A percentile compares a stretch with the other conserved stretches of the same genome.
Evolutionary conservation across 2,113 vertebrate species (phyloP).

Genomic region (Sorex araneus): DNA sequence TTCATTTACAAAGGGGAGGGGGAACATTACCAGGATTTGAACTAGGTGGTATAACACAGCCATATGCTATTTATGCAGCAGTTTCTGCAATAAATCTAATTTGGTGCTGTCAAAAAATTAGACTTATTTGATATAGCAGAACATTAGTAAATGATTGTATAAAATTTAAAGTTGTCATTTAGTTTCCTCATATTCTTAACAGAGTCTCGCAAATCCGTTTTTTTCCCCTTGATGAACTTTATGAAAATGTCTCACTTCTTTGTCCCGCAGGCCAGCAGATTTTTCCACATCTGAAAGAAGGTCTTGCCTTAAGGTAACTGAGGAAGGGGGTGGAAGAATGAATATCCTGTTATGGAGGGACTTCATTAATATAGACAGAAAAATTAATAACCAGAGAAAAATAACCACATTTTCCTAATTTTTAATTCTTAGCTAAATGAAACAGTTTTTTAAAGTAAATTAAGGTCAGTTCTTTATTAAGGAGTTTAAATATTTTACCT

Average conservation of each 20-base stretch:
- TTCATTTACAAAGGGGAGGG: conserved; percentile 85
- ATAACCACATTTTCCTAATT: conserved; percentile 57
- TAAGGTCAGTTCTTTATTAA: conserved; percentile 85
- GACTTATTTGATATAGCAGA: conserved; percentile 91
- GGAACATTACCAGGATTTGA: conserved; percentile 88
- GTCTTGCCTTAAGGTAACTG: conserved; percentile 83
- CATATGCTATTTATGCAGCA: conserved; percentile 93
- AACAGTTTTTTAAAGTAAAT: conserved; percentile 86
- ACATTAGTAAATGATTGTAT: conserved; percentile 90
- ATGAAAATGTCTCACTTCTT: conserved; percentile 86
- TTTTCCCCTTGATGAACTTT: conserved; percentile 74
- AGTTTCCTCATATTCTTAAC: conserved; percentile 84
- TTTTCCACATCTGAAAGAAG: conserved; percentile 82
- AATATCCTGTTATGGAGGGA: conserved; percentile 81
- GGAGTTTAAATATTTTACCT: conserved; percentile 88
- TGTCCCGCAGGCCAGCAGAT: conserved; percentile 87
- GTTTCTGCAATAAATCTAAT: conserved; percentile 92
- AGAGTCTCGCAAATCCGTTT: conserved; percentile 79
- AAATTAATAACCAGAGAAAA: conserved; percentile 70
- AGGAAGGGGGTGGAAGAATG: conserved; percentile 76
- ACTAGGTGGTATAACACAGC: conserved; percentile 91
- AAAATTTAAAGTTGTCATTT: conserved; percentile 91
- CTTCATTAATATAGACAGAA: conserved; percentile 60
- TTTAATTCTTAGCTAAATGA: conserved; percentile 81
- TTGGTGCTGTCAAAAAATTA: conserved; percentile 91